These are phyloP conservation scores for Lepus americanus DNA, from an alignment of 2,113 vertebrate species.

Conservation along the genomic window DNA sequence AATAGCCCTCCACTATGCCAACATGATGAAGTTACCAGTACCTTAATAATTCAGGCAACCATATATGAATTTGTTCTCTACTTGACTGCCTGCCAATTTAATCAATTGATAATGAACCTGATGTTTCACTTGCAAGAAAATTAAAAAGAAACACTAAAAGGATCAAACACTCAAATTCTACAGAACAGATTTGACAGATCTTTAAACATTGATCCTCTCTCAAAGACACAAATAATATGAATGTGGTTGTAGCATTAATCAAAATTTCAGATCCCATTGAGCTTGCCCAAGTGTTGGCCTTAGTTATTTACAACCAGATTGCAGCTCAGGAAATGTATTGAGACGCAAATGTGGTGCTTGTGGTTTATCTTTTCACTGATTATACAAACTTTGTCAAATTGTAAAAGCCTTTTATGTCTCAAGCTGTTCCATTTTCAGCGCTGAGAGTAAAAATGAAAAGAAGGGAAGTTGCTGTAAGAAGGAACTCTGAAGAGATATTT, in stretches of 20 bases:
- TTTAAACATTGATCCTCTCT: conserved; percentile 80
- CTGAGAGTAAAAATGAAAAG: conserved; percentile 67
- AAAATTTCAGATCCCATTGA: conserved; percentile 79
- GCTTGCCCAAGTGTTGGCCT: conserved; percentile 50
- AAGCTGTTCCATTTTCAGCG: conserved; percentile 73
- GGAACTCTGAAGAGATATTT: conserved; percentile 38
- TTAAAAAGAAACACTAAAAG: conserved; percentile 78
- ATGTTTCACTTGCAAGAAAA: conserved; percentile 78
- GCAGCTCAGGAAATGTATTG: conserved; percentile 73
- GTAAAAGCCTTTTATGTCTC: conserved; percentile 74
- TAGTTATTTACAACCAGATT: conserved; percentile 69
- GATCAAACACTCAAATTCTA: conserved; percentile 79
- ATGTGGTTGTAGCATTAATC: conserved; percentile 75
- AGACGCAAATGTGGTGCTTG: conserved; percentile 69
- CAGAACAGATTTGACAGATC: conserved; percentile 81
- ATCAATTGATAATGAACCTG: conserved; percentile 82
- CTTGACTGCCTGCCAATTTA: conserved; percentile 82
- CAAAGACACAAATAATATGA: conserved; percentile 79
- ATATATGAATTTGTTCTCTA: conserved; percentile 74
- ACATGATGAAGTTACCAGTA: conserved; percentile 69
- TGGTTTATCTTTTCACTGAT: conserved; percentile 75
- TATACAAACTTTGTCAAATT: conserved; percentile 71
- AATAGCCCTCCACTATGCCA: conserved; percentile 59
- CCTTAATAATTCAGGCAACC: conserved; percentile 74
- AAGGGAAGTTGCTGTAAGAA: conserved; percentile 51